phyloP scores from a whole-genome alignment of 2,797 vertebrate genomes.

The Hippocampus kuda region DNA sequence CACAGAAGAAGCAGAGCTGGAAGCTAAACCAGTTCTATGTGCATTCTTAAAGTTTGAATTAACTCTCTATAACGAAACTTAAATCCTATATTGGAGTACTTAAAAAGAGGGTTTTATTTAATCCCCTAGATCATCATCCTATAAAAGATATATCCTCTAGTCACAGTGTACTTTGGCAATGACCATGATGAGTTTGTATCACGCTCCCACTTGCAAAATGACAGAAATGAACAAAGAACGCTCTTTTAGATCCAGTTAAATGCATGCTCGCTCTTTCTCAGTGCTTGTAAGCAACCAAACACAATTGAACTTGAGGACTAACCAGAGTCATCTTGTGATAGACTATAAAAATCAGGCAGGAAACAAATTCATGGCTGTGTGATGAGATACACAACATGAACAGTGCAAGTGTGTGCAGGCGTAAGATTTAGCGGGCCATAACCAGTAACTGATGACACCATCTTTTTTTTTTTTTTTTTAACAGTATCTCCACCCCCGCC shows the following conservation, averaged over 20 bases:
- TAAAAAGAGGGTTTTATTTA: background rate
- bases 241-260: too few species aligned
- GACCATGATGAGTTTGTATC: background rate
- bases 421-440: background rate
- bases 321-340: too few species aligned
- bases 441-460: constrained; percentile 4
- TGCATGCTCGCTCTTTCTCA: too few species aligned
- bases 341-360: background rate
- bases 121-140: background rate
- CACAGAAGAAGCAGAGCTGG: constrained; percentile 5
- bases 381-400: background rate
- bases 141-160: background rate
- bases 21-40: background rate
- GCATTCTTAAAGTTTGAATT: background rate
- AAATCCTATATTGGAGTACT: background rate
- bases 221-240: background rate
- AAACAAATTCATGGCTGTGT: background rate
- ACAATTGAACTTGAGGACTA: too few species aligned
- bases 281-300: too few species aligned
- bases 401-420: background rate
- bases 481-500: background rate
- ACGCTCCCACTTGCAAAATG: background rate
- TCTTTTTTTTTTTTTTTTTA: background rate
- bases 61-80: background rate
- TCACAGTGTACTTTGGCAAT: background rate